A percentile compares a stretch with the other conserved stretches of the same genome.
These are phyloP conservation scores for Coptodon rendalli DNA, from an alignment of 2,113 vertebrate species.

Conservation along the genomic window DNA sequence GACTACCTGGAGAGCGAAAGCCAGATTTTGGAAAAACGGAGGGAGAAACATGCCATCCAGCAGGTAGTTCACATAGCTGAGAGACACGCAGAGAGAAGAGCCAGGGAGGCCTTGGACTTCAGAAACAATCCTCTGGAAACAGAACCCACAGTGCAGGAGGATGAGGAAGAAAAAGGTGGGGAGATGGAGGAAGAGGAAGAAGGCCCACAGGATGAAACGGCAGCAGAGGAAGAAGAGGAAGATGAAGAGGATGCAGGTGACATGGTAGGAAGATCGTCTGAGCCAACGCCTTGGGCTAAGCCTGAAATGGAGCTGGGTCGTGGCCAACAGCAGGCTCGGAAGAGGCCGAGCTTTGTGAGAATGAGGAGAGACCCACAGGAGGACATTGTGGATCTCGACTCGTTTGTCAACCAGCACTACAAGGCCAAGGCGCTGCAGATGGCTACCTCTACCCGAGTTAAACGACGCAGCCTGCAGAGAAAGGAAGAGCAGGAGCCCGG, in stretches of 20 bases:
- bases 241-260: conserved; percentile 2
- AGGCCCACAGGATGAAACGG: conserved; percentile 13
- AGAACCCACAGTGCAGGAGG: background rate
- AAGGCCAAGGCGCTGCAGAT: conserved; percentile 69
- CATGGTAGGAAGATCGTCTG: conserved; percentile 29
- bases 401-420: conserved; percentile 76
- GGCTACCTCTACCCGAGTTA: conserved; percentile 33
- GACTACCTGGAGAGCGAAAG: conserved; percentile 55
- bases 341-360: conserved; percentile 66
- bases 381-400: conserved; percentile 84
- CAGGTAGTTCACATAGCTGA: background rate
- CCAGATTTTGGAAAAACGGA: conserved; percentile 26
- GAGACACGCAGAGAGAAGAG: background rate
- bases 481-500: conserved; percentile 43
- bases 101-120: conserved; percentile 22
- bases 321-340: background rate
- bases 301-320: background rate
- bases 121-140: background rate
- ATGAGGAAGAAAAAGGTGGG: background rate
- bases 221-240: conserved; percentile 17
- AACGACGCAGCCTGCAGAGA: conserved; percentile 45
- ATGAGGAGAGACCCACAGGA: conserved; percentile 41
- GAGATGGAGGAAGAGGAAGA: conserved; percentile 33
- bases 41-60: background rate
- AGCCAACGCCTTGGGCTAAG: conserved; percentile 1